Evolutionary conservation across 2,797 vertebrate genomes (phyloP).

Genomic region (Enteromius afrohamiltoni): DNA sequence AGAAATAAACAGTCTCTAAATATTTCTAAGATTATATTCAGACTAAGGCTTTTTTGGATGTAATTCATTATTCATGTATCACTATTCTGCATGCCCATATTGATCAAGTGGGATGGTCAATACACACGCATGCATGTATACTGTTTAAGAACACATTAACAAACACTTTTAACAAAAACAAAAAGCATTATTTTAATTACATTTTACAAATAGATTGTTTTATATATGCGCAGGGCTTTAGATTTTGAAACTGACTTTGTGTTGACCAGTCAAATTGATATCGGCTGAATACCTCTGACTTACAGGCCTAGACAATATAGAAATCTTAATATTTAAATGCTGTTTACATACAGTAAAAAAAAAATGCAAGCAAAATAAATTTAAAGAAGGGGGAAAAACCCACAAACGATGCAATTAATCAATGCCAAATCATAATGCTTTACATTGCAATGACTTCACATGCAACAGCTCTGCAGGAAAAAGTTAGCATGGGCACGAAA

Average conservation of each 20-base stretch:
- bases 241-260: background rate
- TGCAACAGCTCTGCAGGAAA: background rate
- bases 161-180: background rate
- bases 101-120: background rate
- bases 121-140: background rate
- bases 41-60: background rate
- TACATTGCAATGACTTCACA: background rate
- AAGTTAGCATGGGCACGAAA: slow-evolving; percentile 21
- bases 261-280: no score
- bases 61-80: background rate
- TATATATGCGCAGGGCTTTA: no score
- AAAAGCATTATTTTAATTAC: background rate
- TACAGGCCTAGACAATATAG: background rate
- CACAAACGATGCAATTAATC: background rate
- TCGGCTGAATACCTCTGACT: background rate
- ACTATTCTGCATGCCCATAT: background rate
- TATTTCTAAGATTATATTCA: background rate
- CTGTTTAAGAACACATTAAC: background rate
- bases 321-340: background rate
- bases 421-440: background rate
- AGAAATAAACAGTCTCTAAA: background rate
- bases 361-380: background rate
- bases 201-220: background rate
- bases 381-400: no score
- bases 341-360: background rate